Evolutionary conservation across 2,797 vertebrate genomes (phyloP).

Genomic region (Pangasius krempfi): DNA sequence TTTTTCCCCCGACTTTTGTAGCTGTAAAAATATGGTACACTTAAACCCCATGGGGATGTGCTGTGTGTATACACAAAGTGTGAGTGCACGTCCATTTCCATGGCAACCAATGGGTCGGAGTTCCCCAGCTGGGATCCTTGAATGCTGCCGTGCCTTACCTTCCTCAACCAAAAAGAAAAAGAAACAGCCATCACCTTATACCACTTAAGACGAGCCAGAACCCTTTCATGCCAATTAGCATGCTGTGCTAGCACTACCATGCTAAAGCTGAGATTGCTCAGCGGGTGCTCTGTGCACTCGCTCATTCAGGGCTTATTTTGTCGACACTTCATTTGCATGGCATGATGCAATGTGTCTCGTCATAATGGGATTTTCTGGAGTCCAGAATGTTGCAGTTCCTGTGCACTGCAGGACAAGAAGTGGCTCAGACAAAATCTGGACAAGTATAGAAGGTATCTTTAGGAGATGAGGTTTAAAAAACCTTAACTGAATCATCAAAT

Average conservation of each 20-base stretch:
- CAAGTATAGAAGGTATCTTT: not conserved
- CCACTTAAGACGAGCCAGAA: not conserved
- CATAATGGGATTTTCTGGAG: not conserved
- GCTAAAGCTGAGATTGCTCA: not conserved
- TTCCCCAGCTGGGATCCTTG: conserved; percentile 61
- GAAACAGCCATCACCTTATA: not conserved
- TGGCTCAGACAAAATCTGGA: not conserved
- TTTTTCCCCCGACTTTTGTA: conserved; percentile 53
- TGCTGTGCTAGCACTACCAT: conserved; percentile 3
- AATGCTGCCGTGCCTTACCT: conserved; percentile 36
- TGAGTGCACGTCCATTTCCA: conserved; percentile 70
- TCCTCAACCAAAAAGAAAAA: conserved; percentile 52
- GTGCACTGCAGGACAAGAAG: not conserved
- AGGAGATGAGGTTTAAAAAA: not conserved
- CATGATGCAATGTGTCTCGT: not conserved
- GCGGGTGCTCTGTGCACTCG: not conserved
- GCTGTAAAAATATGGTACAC: conserved; percentile 65
- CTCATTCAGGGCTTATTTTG: conserved; percentile 1
- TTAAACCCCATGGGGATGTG: conserved; percentile 69
- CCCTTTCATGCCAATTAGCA: conserved; percentile 1
- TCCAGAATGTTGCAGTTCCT: not conserved
- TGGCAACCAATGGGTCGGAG: conserved; percentile 73
- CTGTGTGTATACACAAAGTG: conserved; percentile 64
- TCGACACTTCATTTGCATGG: conserved; percentile 5
- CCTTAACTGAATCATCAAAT: not conserved